Conservation (phyloP, 2,113 vertebrate species). For the Aphyosemion australe region DNA sequence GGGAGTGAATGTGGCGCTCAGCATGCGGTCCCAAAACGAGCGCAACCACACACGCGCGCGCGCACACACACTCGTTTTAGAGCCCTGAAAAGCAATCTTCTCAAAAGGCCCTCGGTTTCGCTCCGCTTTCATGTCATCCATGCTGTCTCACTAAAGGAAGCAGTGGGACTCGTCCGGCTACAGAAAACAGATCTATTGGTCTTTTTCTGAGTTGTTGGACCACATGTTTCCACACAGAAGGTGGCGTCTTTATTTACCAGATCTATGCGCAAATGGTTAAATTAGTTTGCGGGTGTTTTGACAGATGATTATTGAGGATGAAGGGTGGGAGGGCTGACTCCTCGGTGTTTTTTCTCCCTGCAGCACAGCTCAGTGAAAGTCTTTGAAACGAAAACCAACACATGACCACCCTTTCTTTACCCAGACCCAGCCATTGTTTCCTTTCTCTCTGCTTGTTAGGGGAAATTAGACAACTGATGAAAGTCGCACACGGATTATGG, state of each 20-base stretch:
- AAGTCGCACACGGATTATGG: slow-evolving; percentile 18
- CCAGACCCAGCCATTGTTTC: slow-evolving; percentile 23
- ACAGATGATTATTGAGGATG: slow-evolving; percentile 83
- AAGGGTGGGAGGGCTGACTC: slow-evolving; percentile 79
- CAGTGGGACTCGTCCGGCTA: slow-evolving; percentile 81
- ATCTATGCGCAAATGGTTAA: slow-evolving; percentile 84
- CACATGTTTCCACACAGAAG: slow-evolving; percentile 84
- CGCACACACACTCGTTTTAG: slow-evolving; percentile 56
- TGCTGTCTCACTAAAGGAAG: slow-evolving; percentile 82
- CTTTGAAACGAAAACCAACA: slow-evolving; percentile 79
- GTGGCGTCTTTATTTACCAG: slow-evolving; percentile 79
- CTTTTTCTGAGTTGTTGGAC: slow-evolving; percentile 85
- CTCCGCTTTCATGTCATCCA: slow-evolving; percentile 84
- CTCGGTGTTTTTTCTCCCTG: slow-evolving; percentile 39
- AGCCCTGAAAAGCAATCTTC: slow-evolving; percentile 90
- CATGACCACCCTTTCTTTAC: slow-evolving; percentile 59
- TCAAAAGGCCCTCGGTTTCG: slow-evolving; percentile 85
- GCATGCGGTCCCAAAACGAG: slow-evolving; percentile 84
- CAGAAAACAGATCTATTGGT: slow-evolving; percentile 84
- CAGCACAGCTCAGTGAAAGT: slow-evolving; percentile 68
- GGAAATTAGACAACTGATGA: slow-evolving; percentile 43
- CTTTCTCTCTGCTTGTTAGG: slow-evolving; percentile 25
- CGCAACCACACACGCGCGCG: slow-evolving; percentile 79
- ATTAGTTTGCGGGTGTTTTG: slow-evolving; percentile 86
- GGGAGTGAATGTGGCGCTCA: slow-evolving; percentile 79